Conservation (phyloP, 2,888 invertebrate genomes). For the Ormyrus thymus region DNA sequence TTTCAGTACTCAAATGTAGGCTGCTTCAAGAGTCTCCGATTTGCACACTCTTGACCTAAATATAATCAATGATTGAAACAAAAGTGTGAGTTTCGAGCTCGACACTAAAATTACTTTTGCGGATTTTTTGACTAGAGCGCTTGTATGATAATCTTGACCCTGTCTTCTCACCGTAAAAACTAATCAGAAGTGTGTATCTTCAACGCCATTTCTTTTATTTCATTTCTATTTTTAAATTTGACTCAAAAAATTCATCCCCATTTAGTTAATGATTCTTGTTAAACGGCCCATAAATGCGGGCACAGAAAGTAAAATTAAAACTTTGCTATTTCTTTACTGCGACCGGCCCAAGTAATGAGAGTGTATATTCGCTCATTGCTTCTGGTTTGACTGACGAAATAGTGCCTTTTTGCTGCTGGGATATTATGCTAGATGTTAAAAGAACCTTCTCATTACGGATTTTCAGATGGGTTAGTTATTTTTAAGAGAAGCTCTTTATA, state of each 20-base stretch:
- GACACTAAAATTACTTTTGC: neutral
- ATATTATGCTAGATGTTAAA: too few species aligned
- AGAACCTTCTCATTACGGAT: too few species aligned
- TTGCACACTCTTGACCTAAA: neutral
- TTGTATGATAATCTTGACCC: neutral
- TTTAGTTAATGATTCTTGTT: conserved; percentile 14
- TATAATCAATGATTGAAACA: conserved; percentile 16
- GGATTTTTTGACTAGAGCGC: too few species aligned
- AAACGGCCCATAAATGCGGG: neutral
- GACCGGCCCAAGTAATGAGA: too few species aligned
- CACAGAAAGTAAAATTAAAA: neutral
- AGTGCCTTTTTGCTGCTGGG: too few species aligned
- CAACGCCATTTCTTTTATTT: neutral
- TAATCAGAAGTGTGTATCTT: neutral
- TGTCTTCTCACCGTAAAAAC: neutral
- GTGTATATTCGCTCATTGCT: too few species aligned
- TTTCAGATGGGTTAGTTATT: too few species aligned
- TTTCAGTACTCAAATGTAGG: neutral
- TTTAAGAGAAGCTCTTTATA: too few species aligned
- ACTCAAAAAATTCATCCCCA: neutral
- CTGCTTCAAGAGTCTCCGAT: neutral
- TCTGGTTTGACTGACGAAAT: too few species aligned
- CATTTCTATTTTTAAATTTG: neutral
- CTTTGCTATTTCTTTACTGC: too few species aligned
- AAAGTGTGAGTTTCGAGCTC: neutral